phyloP scores from a whole-genome alignment of 2,888 invertebrate species.

The Brachypalpus laphriformis region DNA sequence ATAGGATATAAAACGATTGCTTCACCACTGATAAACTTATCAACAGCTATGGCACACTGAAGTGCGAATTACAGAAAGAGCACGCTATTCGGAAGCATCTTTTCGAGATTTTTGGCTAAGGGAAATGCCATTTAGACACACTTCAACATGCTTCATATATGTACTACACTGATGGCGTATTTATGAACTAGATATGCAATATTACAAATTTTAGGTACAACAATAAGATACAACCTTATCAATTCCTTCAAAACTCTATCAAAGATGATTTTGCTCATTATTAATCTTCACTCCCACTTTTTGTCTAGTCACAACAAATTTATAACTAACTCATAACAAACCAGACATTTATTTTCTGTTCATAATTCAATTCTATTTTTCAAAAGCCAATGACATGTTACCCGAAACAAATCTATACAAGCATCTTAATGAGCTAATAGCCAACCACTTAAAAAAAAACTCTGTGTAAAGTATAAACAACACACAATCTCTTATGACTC shows the following conservation, averaged over 20 bases:
- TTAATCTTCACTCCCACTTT: not conserved
- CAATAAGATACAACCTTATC: not conserved
- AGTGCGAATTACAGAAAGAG: too few relatives aligned
- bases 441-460: slow-evolving; percentile 9
- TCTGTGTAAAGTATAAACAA: slow-evolving; percentile 19
- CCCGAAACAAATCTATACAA: slow-evolving; percentile 17
- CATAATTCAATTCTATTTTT: not conserved
- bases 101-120: too few relatives aligned
- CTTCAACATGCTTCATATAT: too few relatives aligned
- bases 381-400: slow-evolving; percentile 8
- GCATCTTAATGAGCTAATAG: slow-evolving; percentile 21
- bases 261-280: slow-evolving; percentile 2
- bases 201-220: too few relatives aligned
- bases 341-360: not conserved
- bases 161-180: too few relatives aligned
- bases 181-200: too few relatives aligned
- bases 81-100: too few relatives aligned
- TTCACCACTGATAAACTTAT: too few relatives aligned
- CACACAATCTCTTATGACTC: slow-evolving; percentile 34
- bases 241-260: slow-evolving; percentile 11
- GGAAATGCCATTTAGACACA: too few relatives aligned
- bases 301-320: not conserved
- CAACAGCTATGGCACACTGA: too few relatives aligned
- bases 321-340: not conserved
- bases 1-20: too few relatives aligned